Conservation (phyloP, 2,113 vertebrate species). For the Alethe castanea region DNA sequence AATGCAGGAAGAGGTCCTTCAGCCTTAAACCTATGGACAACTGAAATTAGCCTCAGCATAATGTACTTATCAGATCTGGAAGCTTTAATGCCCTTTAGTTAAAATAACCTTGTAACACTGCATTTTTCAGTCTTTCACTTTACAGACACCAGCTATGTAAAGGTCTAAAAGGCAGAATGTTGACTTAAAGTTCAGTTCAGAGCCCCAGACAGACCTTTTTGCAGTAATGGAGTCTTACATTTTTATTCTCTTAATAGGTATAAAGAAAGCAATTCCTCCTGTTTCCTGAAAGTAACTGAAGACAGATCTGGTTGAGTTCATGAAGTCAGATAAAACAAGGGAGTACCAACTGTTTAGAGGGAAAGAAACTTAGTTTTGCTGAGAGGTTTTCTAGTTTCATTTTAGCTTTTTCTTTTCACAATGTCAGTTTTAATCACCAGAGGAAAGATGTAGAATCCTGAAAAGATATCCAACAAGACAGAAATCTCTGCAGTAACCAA, state of each 20-base stretch:
- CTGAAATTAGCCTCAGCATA: constrained; percentile 15
- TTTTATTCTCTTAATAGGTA: neutral
- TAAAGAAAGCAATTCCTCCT: neutral
- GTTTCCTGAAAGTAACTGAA: neutral
- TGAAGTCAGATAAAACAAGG: neutral
- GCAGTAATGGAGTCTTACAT: neutral
- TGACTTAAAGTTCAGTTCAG: neutral
- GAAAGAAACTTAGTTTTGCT: neutral
- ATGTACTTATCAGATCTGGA: constrained; percentile 29
- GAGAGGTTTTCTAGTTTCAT: neutral
- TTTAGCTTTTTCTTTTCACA: neutral
- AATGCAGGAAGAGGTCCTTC: neutral
- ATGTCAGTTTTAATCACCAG: neutral
- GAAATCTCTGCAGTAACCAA: neutral
- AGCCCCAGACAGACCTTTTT: neutral
- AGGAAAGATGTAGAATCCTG: neutral
- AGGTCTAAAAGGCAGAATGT: neutral
- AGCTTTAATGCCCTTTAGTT: constrained; percentile 1
- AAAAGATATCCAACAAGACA: neutral
- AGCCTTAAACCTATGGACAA: neutral
- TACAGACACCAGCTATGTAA: neutral
- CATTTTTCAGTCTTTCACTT: neutral
- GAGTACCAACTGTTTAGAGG: neutral
- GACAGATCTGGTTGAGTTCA: neutral
- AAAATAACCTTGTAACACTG: neutral